Conservation (phyloP, 2,797 vertebrate species). For the Eulemur albifrons region DNA sequence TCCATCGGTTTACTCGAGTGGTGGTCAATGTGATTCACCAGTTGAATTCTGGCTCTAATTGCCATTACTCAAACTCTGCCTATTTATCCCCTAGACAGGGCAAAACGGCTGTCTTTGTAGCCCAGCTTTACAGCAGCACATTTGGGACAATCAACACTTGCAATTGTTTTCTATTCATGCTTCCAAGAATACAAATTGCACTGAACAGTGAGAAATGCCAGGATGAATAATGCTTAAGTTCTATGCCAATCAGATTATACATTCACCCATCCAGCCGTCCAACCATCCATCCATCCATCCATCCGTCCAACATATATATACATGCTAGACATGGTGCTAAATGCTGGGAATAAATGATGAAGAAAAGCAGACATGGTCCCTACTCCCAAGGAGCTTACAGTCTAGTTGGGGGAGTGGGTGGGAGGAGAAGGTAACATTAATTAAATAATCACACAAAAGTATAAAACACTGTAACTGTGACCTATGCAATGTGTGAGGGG, state of each 20-base stretch:
- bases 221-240: not conserved
- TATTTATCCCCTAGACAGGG: not conserved
- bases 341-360: not conserved
- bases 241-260: not conserved
- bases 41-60: slow-evolving; percentile 26
- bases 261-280: not conserved
- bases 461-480: not conserved
- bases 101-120: not conserved
- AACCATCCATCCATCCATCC: too few relatives aligned
- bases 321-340: not conserved
- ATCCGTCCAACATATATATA: not conserved
- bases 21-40: slow-evolving; percentile 5
- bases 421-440: not conserved
- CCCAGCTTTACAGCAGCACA: not conserved
- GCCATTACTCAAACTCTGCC: not conserved
- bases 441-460: not conserved
- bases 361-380: not conserved
- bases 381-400: not conserved
- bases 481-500: not conserved
- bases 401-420: not conserved
- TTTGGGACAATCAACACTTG: not conserved
- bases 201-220: not conserved
- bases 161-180: not conserved
- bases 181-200: not conserved
- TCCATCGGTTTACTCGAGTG: not conserved